Conservation (phyloP, 2,113 vertebrate genomes). For the Pachycephala philippinensis region DNA sequence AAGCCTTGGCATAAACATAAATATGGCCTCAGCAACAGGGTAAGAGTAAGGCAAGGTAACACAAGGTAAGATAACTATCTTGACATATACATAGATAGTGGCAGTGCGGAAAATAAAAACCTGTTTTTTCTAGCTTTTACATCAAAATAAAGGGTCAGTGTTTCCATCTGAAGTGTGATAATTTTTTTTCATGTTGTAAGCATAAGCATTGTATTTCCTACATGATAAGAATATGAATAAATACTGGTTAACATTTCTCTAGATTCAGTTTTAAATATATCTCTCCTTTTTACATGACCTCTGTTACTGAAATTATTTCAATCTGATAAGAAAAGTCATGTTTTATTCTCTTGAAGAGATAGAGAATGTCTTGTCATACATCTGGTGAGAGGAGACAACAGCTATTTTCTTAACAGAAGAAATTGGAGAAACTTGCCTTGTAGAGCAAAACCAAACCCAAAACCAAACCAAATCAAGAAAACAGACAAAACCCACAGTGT, state of each 20-base stretch:
- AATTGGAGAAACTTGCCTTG: background rate
- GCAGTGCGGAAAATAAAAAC: background rate
- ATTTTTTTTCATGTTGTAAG: background rate
- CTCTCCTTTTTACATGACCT: background rate
- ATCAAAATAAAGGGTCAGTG: background rate
- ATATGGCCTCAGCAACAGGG: background rate
- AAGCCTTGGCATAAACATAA: background rate
- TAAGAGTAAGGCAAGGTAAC: background rate
- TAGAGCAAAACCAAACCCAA: background rate
- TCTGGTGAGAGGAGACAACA: background rate
- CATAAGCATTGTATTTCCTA: background rate
- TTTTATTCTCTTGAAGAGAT: background rate
- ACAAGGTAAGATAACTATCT: background rate
- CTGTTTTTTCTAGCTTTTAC: background rate
- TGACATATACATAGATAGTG: background rate
- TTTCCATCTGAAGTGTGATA: background rate
- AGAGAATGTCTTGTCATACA: background rate
- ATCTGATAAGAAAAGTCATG: background rate
- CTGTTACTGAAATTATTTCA: background rate
- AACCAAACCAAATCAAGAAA: background rate
- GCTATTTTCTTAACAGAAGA: background rate
- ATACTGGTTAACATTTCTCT: background rate
- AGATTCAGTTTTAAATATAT: background rate
- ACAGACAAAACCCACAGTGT: background rate
- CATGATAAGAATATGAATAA: background rate